These are phyloP conservation scores for Venturia canescens DNA, from an alignment of 1,140 invertebrate genomes.

Conservation along the genomic window DNA sequence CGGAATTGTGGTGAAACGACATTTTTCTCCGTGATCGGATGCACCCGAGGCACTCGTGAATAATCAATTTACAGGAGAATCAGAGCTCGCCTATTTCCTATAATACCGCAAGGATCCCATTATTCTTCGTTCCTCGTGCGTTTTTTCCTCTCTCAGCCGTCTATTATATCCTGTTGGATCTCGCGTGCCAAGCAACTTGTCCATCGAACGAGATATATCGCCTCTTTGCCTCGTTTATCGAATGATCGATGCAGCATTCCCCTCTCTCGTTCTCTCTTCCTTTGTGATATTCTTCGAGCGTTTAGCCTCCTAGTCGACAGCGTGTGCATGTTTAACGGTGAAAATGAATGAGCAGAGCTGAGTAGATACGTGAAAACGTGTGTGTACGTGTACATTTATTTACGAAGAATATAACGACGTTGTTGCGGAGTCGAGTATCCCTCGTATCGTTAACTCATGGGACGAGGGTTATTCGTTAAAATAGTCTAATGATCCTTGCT, in stretches of 20 bases:
- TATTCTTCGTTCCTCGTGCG: not conserved
- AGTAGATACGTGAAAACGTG: not conserved
- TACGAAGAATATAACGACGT: not conserved
- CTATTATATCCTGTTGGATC: not conserved
- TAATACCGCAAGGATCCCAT: not conserved
- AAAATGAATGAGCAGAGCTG: slow-evolving; percentile 26
- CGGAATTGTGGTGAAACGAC: too few species aligned
- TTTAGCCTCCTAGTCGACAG: slow-evolving; percentile 18
- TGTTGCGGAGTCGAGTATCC: not conserved
- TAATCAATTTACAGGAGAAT: too few species aligned
- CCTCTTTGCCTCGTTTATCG: slow-evolving; percentile 28
- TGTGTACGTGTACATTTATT: not conserved
- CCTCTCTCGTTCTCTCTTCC: slow-evolving; percentile 21
- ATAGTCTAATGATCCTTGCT: slow-evolving; percentile 20
- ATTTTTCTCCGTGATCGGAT: too few species aligned
- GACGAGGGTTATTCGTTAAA: slow-evolving; percentile 24
- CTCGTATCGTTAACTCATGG: not conserved
- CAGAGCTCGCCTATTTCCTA: too few species aligned
- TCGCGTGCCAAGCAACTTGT: slow-evolving; percentile 29
- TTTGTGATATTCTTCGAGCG: slow-evolving; percentile 14
- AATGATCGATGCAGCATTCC: slow-evolving; percentile 31
- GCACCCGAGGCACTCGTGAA: too few species aligned
- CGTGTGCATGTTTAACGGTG: slow-evolving; percentile 4
- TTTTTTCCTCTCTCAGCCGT: not conserved
- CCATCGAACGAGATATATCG: slow-evolving; percentile 39